Evolutionary conservation across 2,113 vertebrate species (phyloP).

Genomic region (Pampusana beccarii): DNA sequence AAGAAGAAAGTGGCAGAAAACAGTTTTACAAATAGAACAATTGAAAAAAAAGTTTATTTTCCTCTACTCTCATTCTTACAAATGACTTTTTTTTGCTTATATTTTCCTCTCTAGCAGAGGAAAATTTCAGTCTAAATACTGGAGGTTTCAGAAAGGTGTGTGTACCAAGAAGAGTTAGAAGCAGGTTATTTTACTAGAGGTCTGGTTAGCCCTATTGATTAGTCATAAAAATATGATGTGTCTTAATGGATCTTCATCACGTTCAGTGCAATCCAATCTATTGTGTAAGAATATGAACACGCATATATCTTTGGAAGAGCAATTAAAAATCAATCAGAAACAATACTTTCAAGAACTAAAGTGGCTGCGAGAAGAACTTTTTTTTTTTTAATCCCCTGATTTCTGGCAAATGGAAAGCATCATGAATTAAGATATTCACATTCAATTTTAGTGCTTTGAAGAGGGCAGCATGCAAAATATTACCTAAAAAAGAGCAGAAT

Average conservation of each 20-base stretch:
- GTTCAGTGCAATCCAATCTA: neutral
- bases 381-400: neutral
- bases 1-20: neutral
- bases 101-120: neutral
- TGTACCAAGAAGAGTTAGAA: neutral
- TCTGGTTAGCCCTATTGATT: neutral
- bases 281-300: neutral
- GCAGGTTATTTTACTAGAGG: neutral
- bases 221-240: neutral
- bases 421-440: neutral
- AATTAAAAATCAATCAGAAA: neutral
- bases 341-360: neutral
- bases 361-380: neutral
- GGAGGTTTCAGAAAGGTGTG: neutral
- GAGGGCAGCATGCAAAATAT: neutral
- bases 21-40: neutral
- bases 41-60: neutral
- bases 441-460: neutral
- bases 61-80: neutral
- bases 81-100: neutral
- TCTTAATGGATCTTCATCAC: neutral
- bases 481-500: neutral
- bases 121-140: neutral
- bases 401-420: neutral
- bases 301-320: neutral